Conservation (phyloP, 2,113 vertebrate species). For the Cyanoramphus novaezelandiae region DNA sequence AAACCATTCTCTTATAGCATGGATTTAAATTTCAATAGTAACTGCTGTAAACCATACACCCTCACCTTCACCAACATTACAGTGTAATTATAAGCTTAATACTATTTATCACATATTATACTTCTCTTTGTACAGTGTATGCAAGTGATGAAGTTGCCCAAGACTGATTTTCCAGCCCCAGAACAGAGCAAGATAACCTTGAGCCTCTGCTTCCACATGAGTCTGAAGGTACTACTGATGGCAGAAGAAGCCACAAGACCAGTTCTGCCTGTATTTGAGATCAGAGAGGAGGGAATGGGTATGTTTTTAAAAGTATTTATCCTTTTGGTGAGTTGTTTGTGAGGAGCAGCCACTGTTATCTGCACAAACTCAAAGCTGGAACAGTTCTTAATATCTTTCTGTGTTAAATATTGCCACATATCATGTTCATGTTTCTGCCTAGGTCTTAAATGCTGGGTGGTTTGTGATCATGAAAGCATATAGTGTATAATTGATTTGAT, state of each 20-base stretch:
- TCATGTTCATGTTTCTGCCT: not conserved
- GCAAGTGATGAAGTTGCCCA: not conserved
- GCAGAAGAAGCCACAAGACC: not conserved
- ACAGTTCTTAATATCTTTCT: not conserved
- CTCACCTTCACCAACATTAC: not conserved
- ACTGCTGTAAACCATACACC: conserved; percentile 39
- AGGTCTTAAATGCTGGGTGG: not conserved
- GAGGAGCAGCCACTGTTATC: not conserved
- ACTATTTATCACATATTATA: not conserved
- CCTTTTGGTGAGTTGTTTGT: not conserved
- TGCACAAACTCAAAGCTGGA: not conserved
- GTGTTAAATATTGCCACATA: not conserved
- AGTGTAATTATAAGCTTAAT: conserved; percentile 38
- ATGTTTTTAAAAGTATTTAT: not conserved
- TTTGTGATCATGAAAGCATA: not conserved
- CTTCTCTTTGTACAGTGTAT: not conserved
- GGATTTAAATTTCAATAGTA: not conserved
- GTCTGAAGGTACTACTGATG: not conserved
- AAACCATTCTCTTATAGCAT: not conserved
- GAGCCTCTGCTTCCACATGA: not conserved
- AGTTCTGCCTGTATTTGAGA: not conserved
- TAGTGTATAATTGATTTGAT: not conserved
- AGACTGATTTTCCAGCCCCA: not conserved
- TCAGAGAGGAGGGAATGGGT: not conserved
- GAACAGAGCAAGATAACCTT: not conserved